Percentiles rank a stretch among this genome's conserved stretches.
phyloP scores from a whole-genome alignment of 2,113 vertebrate species.

The Stigmatopora argus region DNA sequence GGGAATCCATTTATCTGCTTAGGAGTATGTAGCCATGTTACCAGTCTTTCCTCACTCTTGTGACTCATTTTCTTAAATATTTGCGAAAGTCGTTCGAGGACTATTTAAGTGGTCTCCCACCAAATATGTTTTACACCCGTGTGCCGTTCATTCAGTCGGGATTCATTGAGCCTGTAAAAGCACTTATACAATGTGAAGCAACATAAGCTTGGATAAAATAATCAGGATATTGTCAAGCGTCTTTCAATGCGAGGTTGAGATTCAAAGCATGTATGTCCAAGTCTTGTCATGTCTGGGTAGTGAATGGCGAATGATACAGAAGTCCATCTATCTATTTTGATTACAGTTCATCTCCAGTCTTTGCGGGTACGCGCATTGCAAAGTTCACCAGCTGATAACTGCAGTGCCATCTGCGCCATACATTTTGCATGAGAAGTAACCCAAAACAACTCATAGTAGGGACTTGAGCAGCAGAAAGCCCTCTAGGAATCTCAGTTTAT shows the following conservation, averaged over 20 bases:
- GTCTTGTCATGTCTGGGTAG: background rate
- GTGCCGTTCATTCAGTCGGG: slow-evolving; percentile 6
- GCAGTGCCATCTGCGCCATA: background rate
- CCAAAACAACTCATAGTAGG: background rate
- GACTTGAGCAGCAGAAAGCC: background rate
- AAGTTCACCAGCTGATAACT: background rate
- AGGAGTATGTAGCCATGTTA: slow-evolving; percentile 7
- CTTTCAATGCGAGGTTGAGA: background rate
- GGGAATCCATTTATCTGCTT: slow-evolving; percentile 9
- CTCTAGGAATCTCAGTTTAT: background rate
- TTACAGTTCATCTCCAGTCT: background rate
- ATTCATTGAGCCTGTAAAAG: background rate
- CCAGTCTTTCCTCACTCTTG: background rate
- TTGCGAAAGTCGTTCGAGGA: background rate
- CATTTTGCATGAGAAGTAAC: background rate
- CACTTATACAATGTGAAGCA: background rate
- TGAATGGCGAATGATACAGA: background rate
- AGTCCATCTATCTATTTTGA: background rate
- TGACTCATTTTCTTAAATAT: slow-evolving; percentile 14
- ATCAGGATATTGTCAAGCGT: background rate
- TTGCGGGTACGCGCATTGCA: background rate
- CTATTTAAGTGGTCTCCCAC: background rate
- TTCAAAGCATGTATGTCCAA: background rate
- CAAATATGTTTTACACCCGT: background rate
- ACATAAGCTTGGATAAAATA: background rate